phyloP scores from a whole-genome alignment of 2,113 vertebrate species.

The Oriolus oriolus region DNA sequence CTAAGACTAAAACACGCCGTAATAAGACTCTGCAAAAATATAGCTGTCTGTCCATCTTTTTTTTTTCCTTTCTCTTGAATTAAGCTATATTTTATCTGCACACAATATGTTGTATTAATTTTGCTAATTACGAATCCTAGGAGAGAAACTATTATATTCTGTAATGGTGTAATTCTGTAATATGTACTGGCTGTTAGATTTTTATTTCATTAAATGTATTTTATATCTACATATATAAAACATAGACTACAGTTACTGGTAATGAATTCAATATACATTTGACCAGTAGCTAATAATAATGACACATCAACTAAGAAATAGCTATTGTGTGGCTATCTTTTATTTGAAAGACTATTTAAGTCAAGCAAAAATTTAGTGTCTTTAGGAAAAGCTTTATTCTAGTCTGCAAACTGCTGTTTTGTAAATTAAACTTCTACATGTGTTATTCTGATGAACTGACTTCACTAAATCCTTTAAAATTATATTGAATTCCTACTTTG shows the following conservation, averaged over 20 bases:
- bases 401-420: neutral
- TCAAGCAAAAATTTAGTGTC: neutral
- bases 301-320: neutral
- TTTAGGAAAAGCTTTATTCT: constrained; percentile 17
- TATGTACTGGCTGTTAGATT: neutral
- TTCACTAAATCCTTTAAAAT: constrained; percentile 26
- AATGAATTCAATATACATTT: neutral
- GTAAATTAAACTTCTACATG: constrained; percentile 28
- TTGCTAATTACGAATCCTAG: neutral
- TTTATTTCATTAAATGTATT: neutral
- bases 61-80: neutral
- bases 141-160: neutral
- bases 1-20: neutral
- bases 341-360: constrained; percentile 23
- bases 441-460: constrained; percentile 12
- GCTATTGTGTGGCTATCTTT: neutral
- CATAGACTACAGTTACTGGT: neutral
- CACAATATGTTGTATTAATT: neutral
- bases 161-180: too few species aligned
- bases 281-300: constrained; percentile 15
- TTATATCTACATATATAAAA: constrained; percentile 2
- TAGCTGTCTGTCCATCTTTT: neutral
- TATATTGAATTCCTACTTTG: constrained; percentile 8
- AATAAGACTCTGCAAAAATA: neutral
- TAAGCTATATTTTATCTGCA: neutral